A percentile compares a stretch with the other conserved stretches of the same genome.
Evolutionary conservation across 92 coral and sea anemone genomes (phyloP).

Genomic region (Palythoa grandiflora): DNA sequence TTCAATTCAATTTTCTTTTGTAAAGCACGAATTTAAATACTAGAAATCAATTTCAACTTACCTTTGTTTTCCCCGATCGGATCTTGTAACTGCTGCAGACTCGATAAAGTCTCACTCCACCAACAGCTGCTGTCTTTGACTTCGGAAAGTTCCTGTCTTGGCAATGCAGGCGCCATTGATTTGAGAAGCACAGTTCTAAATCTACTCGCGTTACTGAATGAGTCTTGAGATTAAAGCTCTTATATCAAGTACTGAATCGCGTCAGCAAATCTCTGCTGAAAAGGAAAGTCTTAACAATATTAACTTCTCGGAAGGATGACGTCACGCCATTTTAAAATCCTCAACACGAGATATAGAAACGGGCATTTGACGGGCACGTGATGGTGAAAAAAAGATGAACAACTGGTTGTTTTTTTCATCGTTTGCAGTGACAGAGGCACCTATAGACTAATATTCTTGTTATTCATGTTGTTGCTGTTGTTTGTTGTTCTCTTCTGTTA

Average conservation of each 20-base stretch:
- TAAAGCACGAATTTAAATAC: not conserved
- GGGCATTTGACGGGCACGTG: too few species aligned
- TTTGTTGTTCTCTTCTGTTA: too few species aligned
- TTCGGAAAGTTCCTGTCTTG: not conserved
- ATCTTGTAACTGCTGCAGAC: conserved; percentile 4
- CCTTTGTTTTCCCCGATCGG: conserved; percentile 16
- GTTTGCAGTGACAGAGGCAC: too few species aligned
- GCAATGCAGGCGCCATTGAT: conserved; percentile 14
- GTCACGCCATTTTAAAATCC: not conserved
- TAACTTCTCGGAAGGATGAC: conserved; percentile 5
- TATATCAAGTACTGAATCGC: not conserved
- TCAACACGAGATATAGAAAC: too few species aligned
- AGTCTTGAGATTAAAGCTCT: not conserved
- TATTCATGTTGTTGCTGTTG: too few species aligned
- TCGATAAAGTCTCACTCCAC: conserved; percentile 6
- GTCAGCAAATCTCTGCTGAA: not conserved
- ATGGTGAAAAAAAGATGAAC: too few species aligned
- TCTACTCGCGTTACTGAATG: not conserved
- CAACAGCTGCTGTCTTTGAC: not conserved
- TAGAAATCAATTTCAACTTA: not conserved
- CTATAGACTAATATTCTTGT: too few species aligned
- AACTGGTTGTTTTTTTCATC: too few species aligned
- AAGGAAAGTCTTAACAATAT: not conserved
- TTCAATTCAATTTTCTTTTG: not conserved
- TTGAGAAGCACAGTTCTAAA: not conserved